Conservation (phyloP, 92 coral and sea anemone species). For the Actinostola sp. region DNA sequence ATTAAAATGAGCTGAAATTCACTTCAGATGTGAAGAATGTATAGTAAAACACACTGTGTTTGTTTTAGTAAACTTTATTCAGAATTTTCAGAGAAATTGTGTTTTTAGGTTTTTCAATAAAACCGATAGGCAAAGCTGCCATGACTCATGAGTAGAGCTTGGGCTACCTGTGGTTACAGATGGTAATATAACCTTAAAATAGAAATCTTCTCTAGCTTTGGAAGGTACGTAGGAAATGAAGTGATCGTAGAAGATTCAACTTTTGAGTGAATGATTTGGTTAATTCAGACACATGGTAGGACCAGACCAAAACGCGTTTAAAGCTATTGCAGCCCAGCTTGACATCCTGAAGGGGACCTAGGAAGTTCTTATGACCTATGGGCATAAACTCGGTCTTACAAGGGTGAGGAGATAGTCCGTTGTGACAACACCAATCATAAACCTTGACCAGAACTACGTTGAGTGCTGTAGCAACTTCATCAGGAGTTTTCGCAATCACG, state of each 20-base stretch:
- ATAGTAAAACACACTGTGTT: no score
- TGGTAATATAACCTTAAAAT: constrained; percentile 57
- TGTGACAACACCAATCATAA: constrained; percentile 34
- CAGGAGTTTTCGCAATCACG: background rate
- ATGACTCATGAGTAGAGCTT: no score
- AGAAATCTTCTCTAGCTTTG: constrained; percentile 39
- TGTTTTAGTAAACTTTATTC: no score
- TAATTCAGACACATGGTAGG: background rate
- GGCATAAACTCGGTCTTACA: constrained; percentile 45
- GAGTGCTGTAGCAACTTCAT: background rate
- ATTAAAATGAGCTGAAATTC: no score
- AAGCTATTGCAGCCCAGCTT: background rate
- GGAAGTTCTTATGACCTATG: constrained; percentile 11
- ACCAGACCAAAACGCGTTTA: constrained; percentile 12
- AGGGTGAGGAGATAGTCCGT: constrained; percentile 46
- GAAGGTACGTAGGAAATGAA: constrained; percentile 30
- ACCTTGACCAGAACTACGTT: constrained; percentile 17
- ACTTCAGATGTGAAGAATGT: no score
- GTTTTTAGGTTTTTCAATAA: no score
- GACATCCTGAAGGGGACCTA: constrained; percentile 22
- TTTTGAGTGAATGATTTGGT: constrained; percentile 18
- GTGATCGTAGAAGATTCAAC: constrained; percentile 41
- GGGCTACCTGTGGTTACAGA: no score
- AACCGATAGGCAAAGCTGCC: no score
- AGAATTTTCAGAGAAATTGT: no score